A percentile compares a stretch with the other conserved stretches of the same genome.
Conservation (phyloP, 2,113 vertebrate genomes). For the Potamarius usumacintae region DNA sequence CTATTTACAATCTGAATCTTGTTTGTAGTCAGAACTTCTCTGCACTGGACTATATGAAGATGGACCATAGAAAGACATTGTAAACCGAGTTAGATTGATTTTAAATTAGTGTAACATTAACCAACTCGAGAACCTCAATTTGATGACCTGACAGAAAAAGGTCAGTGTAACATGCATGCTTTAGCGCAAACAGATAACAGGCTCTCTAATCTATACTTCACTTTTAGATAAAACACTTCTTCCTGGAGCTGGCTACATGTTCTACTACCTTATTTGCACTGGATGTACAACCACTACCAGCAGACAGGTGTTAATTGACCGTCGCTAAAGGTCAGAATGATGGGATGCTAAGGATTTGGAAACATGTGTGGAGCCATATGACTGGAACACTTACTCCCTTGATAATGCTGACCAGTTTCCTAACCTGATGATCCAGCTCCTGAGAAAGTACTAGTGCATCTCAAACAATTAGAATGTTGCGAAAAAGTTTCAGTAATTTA, state of each 20-base stretch:
- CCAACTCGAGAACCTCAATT: too few relatives aligned
- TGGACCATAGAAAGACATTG: not conserved
- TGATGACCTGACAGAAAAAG: not conserved
- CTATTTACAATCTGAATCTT: not conserved
- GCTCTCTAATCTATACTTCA: not conserved
- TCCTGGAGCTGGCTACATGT: not conserved
- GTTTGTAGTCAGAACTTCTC: not conserved
- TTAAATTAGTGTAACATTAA: too few relatives aligned
- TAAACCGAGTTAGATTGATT: not conserved
- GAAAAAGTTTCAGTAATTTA: too few relatives aligned
- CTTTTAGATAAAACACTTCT: not conserved
- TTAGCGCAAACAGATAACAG: not conserved
- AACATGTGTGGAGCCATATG: not conserved
- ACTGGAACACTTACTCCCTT: not conserved
- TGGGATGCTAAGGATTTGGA: not conserved
- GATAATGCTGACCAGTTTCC: not conserved
- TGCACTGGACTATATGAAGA: not conserved
- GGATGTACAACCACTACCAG: too few relatives aligned
- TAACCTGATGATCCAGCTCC: too few relatives aligned
- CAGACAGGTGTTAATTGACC: not conserved
- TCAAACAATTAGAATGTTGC: too few relatives aligned
- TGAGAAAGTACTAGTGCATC: too few relatives aligned
- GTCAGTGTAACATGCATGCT: not conserved
- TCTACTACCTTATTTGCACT: not conserved
- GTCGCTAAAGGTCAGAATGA: not conserved